A percentile compares a stretch with the other conserved stretches of the same genome.
Evolutionary conservation across 2,797 vertebrate species (phyloP).

Genomic region (Tenualosa ilisha): DNA sequence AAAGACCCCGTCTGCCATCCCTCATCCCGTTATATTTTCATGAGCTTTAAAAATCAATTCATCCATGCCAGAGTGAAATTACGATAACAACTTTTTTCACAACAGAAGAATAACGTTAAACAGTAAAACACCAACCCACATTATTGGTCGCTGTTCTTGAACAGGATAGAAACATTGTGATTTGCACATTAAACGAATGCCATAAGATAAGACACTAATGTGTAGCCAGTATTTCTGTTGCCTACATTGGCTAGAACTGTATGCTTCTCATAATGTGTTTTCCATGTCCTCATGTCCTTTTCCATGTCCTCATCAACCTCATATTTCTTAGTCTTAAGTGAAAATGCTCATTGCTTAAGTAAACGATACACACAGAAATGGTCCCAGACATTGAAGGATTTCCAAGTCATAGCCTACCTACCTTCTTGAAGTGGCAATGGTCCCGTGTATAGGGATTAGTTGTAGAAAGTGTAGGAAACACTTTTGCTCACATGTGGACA

Average conservation of each 20-base stretch:
- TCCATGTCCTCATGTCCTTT: no score
- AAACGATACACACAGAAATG: neutral
- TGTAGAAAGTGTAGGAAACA: neutral
- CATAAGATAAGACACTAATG: no score
- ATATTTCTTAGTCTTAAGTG: no score
- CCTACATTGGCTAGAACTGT: neutral
- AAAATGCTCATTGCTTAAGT: neutral
- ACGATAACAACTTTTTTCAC: neutral
- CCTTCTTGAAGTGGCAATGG: neutral
- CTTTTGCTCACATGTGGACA: neutral
- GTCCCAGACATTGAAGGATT: neutral
- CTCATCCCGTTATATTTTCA: neutral
- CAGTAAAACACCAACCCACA: neutral
- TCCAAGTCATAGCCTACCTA: neutral
- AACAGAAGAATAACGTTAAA: neutral
- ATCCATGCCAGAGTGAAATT: neutral
- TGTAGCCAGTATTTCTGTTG: neutral
- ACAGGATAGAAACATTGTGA: neutral
- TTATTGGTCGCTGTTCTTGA: neutral
- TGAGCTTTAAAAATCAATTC: neutral
- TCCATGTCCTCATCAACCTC: no score
- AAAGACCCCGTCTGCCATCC: neutral
- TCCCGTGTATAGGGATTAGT: neutral
- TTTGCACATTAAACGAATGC: neutral
- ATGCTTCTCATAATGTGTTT: neutral